Percentiles rank a stretch among this genome's conserved stretches.
Conservation (phyloP, 2,888 invertebrate species). For the Dolichopus griseipennis region DNA sequence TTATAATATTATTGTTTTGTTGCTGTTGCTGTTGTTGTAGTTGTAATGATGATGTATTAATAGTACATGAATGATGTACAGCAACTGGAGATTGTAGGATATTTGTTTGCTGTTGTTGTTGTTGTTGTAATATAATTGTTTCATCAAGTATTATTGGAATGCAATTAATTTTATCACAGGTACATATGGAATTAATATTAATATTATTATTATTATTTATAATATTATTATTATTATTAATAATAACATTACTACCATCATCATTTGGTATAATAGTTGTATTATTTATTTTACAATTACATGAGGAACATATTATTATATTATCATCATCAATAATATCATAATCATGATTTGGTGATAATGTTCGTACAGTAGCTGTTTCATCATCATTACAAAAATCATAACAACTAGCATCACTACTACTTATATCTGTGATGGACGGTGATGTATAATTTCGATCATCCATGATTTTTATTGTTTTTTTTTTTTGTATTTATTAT, state of each 20-base stretch:
- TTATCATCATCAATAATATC: not conserved
- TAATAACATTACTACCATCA: not conserved
- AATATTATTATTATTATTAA: not conserved
- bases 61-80: not conserved
- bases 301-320: conserved; percentile 10
- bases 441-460: not conserved
- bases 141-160: conserved; percentile 3
- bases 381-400: conserved; percentile 7
- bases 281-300: conserved; percentile 7
- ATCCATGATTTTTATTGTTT: not conserved
- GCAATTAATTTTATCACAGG: conserved; percentile 7
- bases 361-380: conserved; percentile 5
- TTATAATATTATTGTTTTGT: not conserved
- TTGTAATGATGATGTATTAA: conserved; percentile 8
- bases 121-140: not conserved
- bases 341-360: not conserved
- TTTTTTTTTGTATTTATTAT: not conserved
- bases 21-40: not conserved
- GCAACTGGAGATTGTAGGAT: not conserved
- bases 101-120: not conserved
- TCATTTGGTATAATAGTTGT: not conserved
- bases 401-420: conserved; percentile 9
- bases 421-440: conserved; percentile 3
- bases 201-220: not conserved
- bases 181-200: not conserved